Conservation (phyloP, 2,888 invertebrate species). For the Ormyrus labotus region DNA sequence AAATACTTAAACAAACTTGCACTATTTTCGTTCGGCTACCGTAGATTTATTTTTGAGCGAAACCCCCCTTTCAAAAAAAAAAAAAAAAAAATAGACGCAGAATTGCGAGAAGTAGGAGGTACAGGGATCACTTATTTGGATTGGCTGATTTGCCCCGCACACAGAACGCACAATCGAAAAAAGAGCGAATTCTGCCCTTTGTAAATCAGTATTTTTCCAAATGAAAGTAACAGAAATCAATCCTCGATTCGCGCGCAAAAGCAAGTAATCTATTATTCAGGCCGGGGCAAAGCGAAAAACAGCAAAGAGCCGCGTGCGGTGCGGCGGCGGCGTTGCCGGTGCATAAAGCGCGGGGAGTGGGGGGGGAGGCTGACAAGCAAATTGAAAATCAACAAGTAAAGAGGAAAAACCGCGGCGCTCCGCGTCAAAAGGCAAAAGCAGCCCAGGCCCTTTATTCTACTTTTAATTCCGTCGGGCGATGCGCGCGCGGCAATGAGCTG, state of each 20-base stretch:
- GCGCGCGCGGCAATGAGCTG: neutral
- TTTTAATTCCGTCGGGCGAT: slow-evolving; percentile 33
- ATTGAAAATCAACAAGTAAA: slow-evolving; percentile 38
- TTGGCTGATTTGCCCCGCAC: too few relatives aligned
- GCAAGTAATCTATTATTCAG: too few relatives aligned
- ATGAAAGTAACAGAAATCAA: too few relatives aligned
- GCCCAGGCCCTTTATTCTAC: slow-evolving; percentile 2
- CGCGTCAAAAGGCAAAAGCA: neutral
- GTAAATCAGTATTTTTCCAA: neutral
- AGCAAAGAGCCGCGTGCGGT: neutral
- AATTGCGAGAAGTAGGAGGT: too few relatives aligned
- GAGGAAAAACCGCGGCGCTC: neutral
- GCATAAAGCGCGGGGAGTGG: neutral
- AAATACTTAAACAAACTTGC: too few relatives aligned
- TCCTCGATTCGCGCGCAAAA: too few relatives aligned
- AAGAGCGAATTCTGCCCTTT: neutral
- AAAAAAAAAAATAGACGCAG: too few relatives aligned
- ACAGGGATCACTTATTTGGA: too few relatives aligned
- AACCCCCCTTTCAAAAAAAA: too few relatives aligned
- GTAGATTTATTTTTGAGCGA: too few relatives aligned
- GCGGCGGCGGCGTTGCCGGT: neutral
- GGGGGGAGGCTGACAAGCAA: neutral
- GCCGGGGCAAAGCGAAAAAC: neutral
- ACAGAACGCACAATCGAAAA: too few relatives aligned
- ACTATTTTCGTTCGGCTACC: too few relatives aligned